Percentiles rank a stretch among this genome's conserved stretches.
These are phyloP conservation scores for Plebejus melissa DNA, from an alignment of 2,888 invertebrate species.

Conservation along the genomic window DNA sequence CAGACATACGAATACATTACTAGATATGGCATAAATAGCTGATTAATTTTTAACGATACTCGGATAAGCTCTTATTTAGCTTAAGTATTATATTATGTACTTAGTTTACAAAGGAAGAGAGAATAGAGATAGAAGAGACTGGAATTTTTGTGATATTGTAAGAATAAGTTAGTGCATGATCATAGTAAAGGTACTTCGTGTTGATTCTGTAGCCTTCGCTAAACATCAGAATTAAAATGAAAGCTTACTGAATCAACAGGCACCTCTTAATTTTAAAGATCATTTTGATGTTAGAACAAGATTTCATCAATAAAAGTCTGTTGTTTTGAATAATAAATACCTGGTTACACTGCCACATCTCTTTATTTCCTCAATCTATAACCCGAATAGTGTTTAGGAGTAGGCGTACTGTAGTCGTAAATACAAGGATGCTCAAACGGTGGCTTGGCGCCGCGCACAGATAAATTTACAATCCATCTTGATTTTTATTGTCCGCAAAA, in stretches of 20 bases:
- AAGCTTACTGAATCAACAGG: too few relatives aligned
- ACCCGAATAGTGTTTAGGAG: constrained; percentile 39
- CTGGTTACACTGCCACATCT: background rate
- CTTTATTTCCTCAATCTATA: background rate
- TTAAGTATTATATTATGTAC: too few relatives aligned
- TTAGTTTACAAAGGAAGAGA: too few relatives aligned
- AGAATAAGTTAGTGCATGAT: too few relatives aligned
- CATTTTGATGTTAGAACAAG: too few relatives aligned
- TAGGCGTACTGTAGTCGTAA: constrained; percentile 52
- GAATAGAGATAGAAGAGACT: too few relatives aligned
- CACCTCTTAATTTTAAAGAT: too few relatives aligned
- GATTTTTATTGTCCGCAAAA: constrained; percentile 52
- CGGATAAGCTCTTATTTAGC: background rate
- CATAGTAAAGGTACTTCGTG: too few relatives aligned
- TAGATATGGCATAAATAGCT: background rate
- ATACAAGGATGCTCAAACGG: constrained; percentile 45
- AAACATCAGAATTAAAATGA: too few relatives aligned
- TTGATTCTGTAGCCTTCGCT: too few relatives aligned
- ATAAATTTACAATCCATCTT: constrained; percentile 48
- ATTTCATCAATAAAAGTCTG: too few relatives aligned
- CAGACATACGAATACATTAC: background rate
- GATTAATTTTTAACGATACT: background rate
- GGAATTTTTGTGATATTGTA: too few relatives aligned
- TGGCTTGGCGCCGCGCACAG: constrained; percentile 45
- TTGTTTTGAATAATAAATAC: background rate